Conservation (phyloP, 2,797 vertebrate genomes). For the Muscicapa comitata region DNA sequence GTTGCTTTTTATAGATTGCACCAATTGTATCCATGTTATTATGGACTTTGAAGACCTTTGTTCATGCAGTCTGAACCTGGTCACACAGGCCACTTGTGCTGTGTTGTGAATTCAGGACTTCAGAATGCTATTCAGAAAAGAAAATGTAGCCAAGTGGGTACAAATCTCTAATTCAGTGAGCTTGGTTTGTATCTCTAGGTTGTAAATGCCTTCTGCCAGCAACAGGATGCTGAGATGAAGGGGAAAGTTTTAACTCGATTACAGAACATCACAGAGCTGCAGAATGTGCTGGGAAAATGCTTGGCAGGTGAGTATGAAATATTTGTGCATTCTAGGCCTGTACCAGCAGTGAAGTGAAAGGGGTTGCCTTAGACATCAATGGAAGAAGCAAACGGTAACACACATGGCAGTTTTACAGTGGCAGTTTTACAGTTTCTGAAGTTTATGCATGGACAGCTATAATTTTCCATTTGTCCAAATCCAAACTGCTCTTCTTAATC, state of each 20-base stretch:
- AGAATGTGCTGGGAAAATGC: conserved; percentile 82
- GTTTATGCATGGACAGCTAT: neutral
- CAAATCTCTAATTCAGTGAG: neutral
- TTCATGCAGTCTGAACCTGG: neutral
- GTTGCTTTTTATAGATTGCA: neutral
- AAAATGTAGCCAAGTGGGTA: neutral
- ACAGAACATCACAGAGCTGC: conserved; percentile 91
- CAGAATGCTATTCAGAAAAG: neutral
- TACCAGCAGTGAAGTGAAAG: neutral
- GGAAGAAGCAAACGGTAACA: neutral
- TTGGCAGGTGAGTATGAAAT: conserved; percentile 79
- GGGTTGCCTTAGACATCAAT: neutral
- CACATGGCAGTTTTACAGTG: neutral
- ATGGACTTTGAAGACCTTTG: neutral
- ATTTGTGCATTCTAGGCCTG: neutral
- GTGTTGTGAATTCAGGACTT: neutral
- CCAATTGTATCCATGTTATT: neutral
- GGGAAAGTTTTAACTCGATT: conserved; percentile 90
- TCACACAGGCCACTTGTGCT: neutral
- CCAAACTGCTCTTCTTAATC: neutral
- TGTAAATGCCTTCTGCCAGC: conserved; percentile 90
- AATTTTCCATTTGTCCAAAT: neutral
- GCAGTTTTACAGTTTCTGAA: neutral
- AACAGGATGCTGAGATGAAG: conserved; percentile 89
- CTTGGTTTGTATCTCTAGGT: conserved; percentile 75